Base-by-base conservation (phyloP, 1,140 invertebrate genomes). In the Lordiphosa mommai region DNA sequence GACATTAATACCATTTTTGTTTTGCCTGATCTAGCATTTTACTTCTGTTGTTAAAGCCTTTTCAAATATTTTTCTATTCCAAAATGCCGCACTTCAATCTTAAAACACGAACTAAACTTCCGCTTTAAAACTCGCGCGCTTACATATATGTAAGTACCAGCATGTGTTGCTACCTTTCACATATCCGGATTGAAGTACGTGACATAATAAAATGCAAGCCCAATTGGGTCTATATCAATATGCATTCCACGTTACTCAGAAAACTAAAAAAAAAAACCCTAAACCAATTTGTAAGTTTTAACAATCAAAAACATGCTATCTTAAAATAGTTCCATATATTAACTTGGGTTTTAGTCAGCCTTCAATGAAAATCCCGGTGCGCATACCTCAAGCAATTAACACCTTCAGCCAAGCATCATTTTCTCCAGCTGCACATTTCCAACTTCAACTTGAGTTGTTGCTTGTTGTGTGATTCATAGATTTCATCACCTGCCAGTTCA, bases 201-300 rank as follows among this genome's bases (percentile, higher is more conserved):
- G 73, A 68, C 74, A 65, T 55, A 51, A 52, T 49, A 33, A 65
- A 61, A 46, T 61, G 73, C 73, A 79, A 52, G 47, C 63, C 33
- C 29, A 29, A 36, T 53, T 46, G 12, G 20, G 10, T 49, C 58
- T 53, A 0, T 65, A 73, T 73, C 69, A 55, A 53, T 80, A 80
- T 80, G 74, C 74, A 80, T 17, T 73, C 37, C 73, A 70, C 74
- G 70, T 80, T 44, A 27, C 5, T 7, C 6, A 27, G 14, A 32
- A 60, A 34, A 36, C 53, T 23, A 10, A 36, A 2, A 20, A 38
- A 3, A 38, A 20, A 17, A 20, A 23, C n/a, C 2, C 9, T n/a
- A 17, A 43, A 43, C 4, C 4, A 27, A 27, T 5, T 27, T 27
- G 23, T 6, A n/a, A n/a, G n/a, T n/a, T n/a, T n/a, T n/a, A n/a